phyloP scores from a whole-genome alignment of 2,888 invertebrate genomes.

The Amblyjoppa fuscipennis region DNA sequence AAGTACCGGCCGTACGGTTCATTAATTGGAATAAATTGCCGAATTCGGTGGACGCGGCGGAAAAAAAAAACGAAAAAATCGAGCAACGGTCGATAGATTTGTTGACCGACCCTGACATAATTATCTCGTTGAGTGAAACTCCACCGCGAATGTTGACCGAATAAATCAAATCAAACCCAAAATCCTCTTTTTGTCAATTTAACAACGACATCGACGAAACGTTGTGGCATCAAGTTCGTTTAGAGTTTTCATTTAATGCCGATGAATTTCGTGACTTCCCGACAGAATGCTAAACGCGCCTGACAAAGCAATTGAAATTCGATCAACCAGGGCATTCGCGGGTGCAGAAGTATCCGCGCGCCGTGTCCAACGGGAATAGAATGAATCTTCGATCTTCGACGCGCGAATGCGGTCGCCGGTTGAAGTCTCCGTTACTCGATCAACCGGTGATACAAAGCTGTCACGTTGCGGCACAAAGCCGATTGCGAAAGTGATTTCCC shows the following conservation, averaged over 20 bases:
- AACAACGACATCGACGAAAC: background rate
- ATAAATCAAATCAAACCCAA: slow-evolving; percentile 1
- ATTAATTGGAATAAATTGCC: background rate
- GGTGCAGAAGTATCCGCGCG: too few species aligned
- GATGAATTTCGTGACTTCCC: too few species aligned
- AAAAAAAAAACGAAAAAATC: background rate
- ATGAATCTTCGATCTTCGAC: too few species aligned
- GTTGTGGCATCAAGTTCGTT: background rate
- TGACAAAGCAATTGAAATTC: too few species aligned
- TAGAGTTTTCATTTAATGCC: background rate
- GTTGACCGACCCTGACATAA: background rate
- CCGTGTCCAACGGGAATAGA: too few species aligned
- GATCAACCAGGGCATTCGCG: too few species aligned
- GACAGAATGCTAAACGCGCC: too few species aligned
- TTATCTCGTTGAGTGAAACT: background rate
- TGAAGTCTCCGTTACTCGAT: slow-evolving; percentile 11
- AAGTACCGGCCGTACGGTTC: background rate
- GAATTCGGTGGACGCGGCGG: background rate
- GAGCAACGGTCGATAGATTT: background rate
- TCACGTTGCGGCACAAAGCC: slow-evolving; percentile 3
- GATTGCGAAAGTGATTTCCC: slow-evolving; percentile 13
- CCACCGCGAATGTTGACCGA: background rate
- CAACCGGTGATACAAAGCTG: slow-evolving; percentile 17
- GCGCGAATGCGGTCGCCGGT: background rate
- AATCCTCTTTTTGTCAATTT: background rate